Conservation (phyloP, 2,113 vertebrate species). For the Aphelocoma coerulescens region DNA sequence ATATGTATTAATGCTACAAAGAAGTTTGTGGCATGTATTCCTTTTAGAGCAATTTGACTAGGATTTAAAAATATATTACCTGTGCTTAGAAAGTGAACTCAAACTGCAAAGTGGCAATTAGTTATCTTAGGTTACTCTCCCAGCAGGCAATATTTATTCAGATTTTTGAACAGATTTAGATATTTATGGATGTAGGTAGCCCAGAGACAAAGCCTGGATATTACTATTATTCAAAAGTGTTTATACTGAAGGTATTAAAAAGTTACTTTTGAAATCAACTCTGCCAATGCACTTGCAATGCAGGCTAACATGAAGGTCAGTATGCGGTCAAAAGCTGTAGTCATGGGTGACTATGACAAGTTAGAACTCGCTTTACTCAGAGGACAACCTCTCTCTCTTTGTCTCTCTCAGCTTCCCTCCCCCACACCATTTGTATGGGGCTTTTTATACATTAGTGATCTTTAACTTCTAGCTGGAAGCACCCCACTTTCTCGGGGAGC, state of each 20-base stretch:
- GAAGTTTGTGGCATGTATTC: not conserved
- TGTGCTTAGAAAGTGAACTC: not conserved
- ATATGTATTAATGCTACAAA: not conserved
- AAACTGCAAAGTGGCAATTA: not conserved
- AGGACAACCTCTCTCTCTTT: not conserved
- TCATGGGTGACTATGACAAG: not conserved
- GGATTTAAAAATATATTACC: not conserved
- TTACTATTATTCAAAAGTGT: not conserved
- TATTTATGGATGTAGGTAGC: not conserved
- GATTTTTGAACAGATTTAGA: not conserved
- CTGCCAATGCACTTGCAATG: not conserved
- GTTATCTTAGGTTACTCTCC: not conserved
- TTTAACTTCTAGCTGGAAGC: not conserved
- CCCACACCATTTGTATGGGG: rapidly evolving
- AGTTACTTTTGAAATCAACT: not conserved
- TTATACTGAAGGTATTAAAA: not conserved
- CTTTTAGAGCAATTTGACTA: not conserved
- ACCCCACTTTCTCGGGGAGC: not conserved
- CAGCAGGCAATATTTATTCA: not conserved
- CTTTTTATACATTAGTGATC: not conserved
- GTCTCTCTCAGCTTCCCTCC: rapidly evolving
- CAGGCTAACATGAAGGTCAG: not conserved
- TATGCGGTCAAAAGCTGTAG: not conserved
- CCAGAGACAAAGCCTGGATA: not conserved
- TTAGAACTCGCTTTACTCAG: not conserved